phyloP scores from a whole-genome alignment of 2,113 vertebrate genomes.

The Gobiocypris rarus region DNA sequence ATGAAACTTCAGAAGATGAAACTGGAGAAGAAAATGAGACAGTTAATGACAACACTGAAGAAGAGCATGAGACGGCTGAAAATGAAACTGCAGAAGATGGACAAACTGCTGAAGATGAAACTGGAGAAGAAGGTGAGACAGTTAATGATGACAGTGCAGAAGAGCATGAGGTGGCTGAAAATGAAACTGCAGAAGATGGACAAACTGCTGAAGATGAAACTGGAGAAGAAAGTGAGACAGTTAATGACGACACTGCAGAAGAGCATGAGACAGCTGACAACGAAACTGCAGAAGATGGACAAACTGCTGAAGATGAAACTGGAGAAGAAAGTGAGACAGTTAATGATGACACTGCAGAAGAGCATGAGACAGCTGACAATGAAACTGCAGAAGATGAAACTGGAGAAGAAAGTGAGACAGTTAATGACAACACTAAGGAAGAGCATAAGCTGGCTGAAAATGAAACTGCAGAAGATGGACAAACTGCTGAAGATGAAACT shows the following conservation, averaged over 20 bases:
- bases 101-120: slow-evolving; percentile 26
- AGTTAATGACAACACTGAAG: neutral
- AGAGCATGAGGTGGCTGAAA: neutral
- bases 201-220: slow-evolving; percentile 5
- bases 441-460: slow-evolving; percentile 7
- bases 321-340: neutral
- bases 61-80: neutral
- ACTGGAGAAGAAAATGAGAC: neutral
- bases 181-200: neutral
- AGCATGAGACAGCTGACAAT: neutral
- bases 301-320: neutral
- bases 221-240: neutral
- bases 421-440: neutral
- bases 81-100: neutral
- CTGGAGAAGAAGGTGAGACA: slow-evolving; percentile 5
- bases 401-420: slow-evolving; percentile 13
- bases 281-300: neutral
- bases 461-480: neutral
- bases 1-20: slow-evolving; percentile 21
- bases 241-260: slow-evolving; percentile 4
- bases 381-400: neutral
- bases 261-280: neutral
- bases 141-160: neutral
- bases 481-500: slow-evolving; percentile 4
- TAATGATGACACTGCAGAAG: slow-evolving; percentile 2